Evolutionary conservation across 2,888 invertebrate genomes (phyloP).

Genomic region (Adelognathus sp.): DNA sequence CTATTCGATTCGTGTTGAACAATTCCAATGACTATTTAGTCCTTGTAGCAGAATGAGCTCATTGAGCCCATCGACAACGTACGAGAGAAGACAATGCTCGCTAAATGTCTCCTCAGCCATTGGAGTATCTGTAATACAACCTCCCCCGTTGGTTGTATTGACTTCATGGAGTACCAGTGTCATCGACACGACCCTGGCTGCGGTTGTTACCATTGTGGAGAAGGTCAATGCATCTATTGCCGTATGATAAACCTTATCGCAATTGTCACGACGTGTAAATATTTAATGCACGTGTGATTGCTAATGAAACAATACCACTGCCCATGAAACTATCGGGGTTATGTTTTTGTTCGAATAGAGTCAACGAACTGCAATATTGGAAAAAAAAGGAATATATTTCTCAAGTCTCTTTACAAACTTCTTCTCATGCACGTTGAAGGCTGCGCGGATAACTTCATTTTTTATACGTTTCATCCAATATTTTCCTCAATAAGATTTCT

Average conservation of each 20-base stretch:
- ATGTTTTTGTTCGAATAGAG: neutral
- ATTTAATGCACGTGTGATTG: constrained; percentile 54
- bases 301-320: constrained; percentile 33
- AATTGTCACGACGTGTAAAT: constrained; percentile 55
- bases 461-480: neutral
- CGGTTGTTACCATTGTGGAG: constrained; percentile 70
- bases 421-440: neutral
- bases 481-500: too few relatives aligned
- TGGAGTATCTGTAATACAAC: constrained; percentile 49
- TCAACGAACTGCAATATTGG: constrained; percentile 6
- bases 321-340: neutral
- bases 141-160: constrained; percentile 64
- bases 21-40: constrained; percentile 70
- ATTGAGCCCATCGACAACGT: constrained; percentile 54
- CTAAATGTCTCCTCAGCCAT: constrained; percentile 53
- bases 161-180: constrained; percentile 75
- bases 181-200: constrained; percentile 69
- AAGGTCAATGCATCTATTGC: constrained; percentile 76
- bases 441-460: neutral
- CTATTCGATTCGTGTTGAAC: constrained; percentile 31
- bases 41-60: constrained; percentile 62
- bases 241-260: constrained; percentile 71
- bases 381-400: neutral
- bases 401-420: neutral
- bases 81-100: constrained; percentile 68